These are phyloP conservation scores for Cryptotis parvus DNA, from an alignment of 2,113 vertebrate species.

Conservation along the genomic window DNA sequence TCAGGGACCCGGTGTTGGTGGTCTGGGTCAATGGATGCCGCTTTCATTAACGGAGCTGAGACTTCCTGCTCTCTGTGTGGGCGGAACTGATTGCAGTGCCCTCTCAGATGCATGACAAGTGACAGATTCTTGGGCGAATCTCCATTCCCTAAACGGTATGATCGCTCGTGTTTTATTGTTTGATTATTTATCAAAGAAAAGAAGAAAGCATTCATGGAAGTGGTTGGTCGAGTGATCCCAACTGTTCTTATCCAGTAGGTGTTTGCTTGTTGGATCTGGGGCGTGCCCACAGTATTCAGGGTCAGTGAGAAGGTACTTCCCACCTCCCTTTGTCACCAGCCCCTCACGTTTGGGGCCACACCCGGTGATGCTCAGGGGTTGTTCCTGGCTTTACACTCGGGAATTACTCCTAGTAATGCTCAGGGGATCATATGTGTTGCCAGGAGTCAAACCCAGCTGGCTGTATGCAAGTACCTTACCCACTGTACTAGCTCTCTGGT, in stretches of 20 bases:
- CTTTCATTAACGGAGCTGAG: conserved; percentile 59
- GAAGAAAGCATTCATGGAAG: background rate
- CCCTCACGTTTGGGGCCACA: no score
- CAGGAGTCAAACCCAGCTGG: no score
- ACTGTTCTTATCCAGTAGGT: background rate
- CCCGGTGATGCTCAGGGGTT: no score
- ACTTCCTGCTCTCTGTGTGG: conserved; percentile 43
- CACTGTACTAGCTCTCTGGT: no score
- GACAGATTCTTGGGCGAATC: conserved; percentile 64
- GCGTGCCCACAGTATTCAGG: no score
- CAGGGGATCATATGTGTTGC: no score
- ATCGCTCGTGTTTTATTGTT: conserved; percentile 2
- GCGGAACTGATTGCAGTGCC: no score
- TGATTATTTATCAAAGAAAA: background rate
- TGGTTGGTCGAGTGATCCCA: background rate
- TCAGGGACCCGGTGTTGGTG: conserved; percentile 44
- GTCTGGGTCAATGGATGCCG: conserved; percentile 31
- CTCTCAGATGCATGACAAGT: conserved; percentile 65
- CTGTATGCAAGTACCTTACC: no score
- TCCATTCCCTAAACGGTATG: conserved; percentile 10
- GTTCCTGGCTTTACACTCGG: no score
- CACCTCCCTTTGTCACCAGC: no score
- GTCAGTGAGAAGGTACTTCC: no score
- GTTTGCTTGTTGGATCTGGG: background rate
- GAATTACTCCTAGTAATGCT: no score